Conservation (phyloP, 1,140 invertebrate species). For the Eumaeus atala region DNA sequence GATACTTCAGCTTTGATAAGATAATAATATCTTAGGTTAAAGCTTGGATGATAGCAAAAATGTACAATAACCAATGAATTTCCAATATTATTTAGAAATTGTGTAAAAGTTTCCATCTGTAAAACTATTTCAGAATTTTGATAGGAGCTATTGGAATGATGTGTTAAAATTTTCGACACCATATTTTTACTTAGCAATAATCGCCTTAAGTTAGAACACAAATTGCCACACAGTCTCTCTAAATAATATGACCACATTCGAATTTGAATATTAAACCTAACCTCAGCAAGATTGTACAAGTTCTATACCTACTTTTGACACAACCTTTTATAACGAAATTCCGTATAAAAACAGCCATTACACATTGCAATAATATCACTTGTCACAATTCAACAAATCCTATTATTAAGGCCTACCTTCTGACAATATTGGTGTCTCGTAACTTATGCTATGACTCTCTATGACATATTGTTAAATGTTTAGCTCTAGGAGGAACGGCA, state of each 20-base stretch:
- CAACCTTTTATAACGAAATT: constrained; percentile 5
- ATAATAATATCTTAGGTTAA: too few relatives aligned
- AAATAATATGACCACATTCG: neutral
- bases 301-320: constrained; percentile 2
- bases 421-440: neutral
- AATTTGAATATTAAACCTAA: neutral
- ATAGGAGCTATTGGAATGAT: too few relatives aligned
- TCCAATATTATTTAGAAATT: too few relatives aligned
- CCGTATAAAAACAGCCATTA: constrained; percentile 8
- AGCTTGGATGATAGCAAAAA: too few relatives aligned
- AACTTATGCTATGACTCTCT: constrained; percentile 2
- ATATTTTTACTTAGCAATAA: too few relatives aligned
- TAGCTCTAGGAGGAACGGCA: constrained; percentile 9
- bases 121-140: too few relatives aligned
- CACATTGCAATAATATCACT: constrained; percentile 1
- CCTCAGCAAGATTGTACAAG: constrained; percentile 7
- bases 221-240: too few relatives aligned
- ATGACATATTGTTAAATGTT: constrained; percentile 4
- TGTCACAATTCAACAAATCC: neutral
- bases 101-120: too few relatives aligned
- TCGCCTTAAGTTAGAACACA: too few relatives aligned
- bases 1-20: too few relatives aligned
- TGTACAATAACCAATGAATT: too few relatives aligned
- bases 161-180: too few relatives aligned
- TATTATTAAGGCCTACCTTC: neutral